Evolutionary conservation across 2,888 invertebrate species (phyloP).

Genomic region (Athetis lepigone): DNA sequence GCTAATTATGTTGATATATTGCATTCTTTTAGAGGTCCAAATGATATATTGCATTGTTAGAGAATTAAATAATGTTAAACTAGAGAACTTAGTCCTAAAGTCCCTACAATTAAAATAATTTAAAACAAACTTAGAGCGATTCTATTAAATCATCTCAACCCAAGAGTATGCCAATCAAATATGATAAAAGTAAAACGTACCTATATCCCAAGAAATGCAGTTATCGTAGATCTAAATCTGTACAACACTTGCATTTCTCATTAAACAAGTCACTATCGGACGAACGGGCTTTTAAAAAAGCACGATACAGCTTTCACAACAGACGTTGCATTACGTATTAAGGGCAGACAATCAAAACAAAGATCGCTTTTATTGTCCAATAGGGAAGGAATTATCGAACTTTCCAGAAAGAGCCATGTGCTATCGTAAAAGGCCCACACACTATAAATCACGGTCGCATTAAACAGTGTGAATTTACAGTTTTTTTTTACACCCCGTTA

Average conservation of each 20-base stretch:
- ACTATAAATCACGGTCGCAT: constrained; percentile 46
- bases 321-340: constrained; percentile 15
- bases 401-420: constrained; percentile 37
- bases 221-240: too few species aligned
- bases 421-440: constrained; percentile 52
- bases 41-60: too few species aligned
- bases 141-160: too few species aligned
- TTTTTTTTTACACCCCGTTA: constrained; percentile 56
- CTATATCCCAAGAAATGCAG: too few species aligned
- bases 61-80: too few species aligned
- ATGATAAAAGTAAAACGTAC: too few species aligned
- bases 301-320: constrained; percentile 14
- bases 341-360: constrained; percentile 23
- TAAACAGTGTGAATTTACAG: constrained; percentile 53
- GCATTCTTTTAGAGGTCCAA: background rate
- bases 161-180: too few species aligned
- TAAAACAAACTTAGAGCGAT: too few species aligned
- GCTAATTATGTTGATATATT: constrained; percentile 25
- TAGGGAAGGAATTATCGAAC: constrained; percentile 19
- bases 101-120: too few species aligned
- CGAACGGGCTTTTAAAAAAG: constrained; percentile 5
- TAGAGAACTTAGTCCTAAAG: too few species aligned
- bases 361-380: constrained; percentile 21
- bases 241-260: too few species aligned
- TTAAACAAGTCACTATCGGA: too few species aligned